Evolutionary conservation across 1,140 invertebrate genomes (phyloP), one percentile per base, ranked within the genome.

Genomic region (Aphis gossypii): DNA sequence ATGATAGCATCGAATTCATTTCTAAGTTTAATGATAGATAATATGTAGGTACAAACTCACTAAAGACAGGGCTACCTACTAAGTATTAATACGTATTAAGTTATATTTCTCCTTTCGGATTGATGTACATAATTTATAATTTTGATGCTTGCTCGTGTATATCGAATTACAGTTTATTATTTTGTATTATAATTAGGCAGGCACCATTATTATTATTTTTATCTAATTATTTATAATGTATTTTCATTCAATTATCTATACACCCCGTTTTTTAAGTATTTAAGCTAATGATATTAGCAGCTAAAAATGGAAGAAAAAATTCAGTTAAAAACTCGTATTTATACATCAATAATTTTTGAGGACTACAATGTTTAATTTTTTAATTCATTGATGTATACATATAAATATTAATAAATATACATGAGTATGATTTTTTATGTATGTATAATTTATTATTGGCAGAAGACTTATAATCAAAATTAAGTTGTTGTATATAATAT

Each of bases 151-250:
- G 18, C 1, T 54, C 87, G 48, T 35, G 48, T 89, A 48, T 89
- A 89, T 89, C 87, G 18, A 89, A 54, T 89, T 54, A 38, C 46
- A 23, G 25, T 89, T 89, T 51, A 7, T 89, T 54, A 30, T 84
- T 44, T 25, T 84, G 25, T 44, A 44, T 84, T 11, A 46, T 1
- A 46, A 51, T 51, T 51, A 51, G 18, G 14, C 3, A 51, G 48
- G 14, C 18, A 51, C 48, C 14, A 51, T 89, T 1, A 54, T 51
- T 35, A 76, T 76, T 76, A 76, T n/a, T n/a, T 18, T 2, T 56
- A 54, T 30, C 21, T 89, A 51, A 89, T 89, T 35, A 54, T 89
- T 89, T 54, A 86, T 23, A 86, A 86, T 30, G 2, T 25, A 86
- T 86, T 86, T 46, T 9, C 25, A 11, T 30, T 86, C 30, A 86